Base-by-base conservation (phyloP, 1,140 invertebrate species). In the Holotrichia oblita region DNA sequence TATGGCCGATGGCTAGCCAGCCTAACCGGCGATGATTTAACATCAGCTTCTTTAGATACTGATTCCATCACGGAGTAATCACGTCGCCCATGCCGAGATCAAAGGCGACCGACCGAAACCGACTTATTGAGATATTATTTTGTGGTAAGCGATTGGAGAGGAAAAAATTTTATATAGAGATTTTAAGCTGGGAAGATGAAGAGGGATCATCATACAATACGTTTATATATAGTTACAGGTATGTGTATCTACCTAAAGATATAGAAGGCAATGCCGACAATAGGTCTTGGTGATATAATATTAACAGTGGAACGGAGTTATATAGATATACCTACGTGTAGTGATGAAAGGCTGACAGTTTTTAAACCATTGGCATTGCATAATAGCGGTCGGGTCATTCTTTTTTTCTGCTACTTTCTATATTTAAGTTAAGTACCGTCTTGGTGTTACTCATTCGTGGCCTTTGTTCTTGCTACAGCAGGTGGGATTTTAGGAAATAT, bases 91-190 rank as follows among this genome's bases (percentile, higher is more conserved):
- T 69, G 61, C 61, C 61, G 61, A 69, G 61, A 69, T 69, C 61
- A 69, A 69, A 69, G 22, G 61, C 22, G 8, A 34, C 61, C 61
- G 61, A 17, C 14, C 61, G 61, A 69, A 34, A 3, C 61, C 61
- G 61, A 17, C 61, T 69, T 69, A 69, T 69, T 69, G 61, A 69
- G 61, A 69, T 69, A 69, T 69, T 69, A 69, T 69, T 69, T 69
- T 69, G 61, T 69, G 61, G 61, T 69, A 69, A 69, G 22, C 61
- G 61, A 69, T 69, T 27, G 61, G 22, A 34, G 61, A 69, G 22
- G 22, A 27, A 69, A 69, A 69, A 69, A 27, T 69, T 20, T 34
- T 69, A 69, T 27, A 27, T 24, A 69, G 61, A 9, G 61, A 22
- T 27, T 69, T 69, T 22, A 27, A 17, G 48, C 48, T n/a, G 17